Percentiles rank a stretch among this genome's conserved stretches.
phyloP scores from a whole-genome alignment of 2,888 invertebrate genomes.

The Periphyllus acericola region DNA sequence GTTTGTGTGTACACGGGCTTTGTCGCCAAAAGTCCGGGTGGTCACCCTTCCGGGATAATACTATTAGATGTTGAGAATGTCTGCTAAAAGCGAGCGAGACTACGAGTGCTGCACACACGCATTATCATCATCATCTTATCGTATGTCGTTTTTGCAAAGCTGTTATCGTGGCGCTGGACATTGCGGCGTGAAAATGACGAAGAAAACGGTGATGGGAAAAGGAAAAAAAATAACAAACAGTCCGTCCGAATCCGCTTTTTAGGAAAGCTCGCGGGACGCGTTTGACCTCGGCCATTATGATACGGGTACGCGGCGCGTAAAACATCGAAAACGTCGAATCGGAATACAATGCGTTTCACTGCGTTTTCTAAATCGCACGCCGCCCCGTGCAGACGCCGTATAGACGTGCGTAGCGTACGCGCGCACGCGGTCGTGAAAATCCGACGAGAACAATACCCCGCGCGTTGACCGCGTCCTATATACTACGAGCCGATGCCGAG shows the following conservation, averaged over 20 bases:
- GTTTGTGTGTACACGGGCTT: too few species aligned
- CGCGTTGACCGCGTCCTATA: background rate
- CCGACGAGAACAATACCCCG: slow-evolving; percentile 41
- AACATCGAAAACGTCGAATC: background rate
- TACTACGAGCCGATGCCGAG: background rate
- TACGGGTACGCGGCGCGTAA: too few species aligned
- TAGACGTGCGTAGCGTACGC: background rate
- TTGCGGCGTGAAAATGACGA: too few species aligned
- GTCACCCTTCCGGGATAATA: too few species aligned
- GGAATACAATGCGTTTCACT: slow-evolving; percentile 7
- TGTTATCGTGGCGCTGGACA: background rate
- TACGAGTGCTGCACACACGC: background rate
- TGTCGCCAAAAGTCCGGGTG: too few species aligned
- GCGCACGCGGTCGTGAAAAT: slow-evolving; percentile 8
- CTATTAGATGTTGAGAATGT: too few species aligned
- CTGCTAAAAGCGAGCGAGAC: background rate
- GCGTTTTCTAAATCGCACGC: slow-evolving; percentile 52
- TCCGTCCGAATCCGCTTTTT: background rate
- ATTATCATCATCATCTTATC: too few species aligned
- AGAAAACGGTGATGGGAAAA: too few species aligned
- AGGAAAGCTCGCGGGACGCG: background rate
- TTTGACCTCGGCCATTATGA: background rate
- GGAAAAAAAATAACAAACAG: too few species aligned
- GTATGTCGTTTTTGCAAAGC: background rate
- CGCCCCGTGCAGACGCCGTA: background rate